Base-by-base conservation (phyloP, 2,113 vertebrate species). In the Vireo altiloquus region DNA sequence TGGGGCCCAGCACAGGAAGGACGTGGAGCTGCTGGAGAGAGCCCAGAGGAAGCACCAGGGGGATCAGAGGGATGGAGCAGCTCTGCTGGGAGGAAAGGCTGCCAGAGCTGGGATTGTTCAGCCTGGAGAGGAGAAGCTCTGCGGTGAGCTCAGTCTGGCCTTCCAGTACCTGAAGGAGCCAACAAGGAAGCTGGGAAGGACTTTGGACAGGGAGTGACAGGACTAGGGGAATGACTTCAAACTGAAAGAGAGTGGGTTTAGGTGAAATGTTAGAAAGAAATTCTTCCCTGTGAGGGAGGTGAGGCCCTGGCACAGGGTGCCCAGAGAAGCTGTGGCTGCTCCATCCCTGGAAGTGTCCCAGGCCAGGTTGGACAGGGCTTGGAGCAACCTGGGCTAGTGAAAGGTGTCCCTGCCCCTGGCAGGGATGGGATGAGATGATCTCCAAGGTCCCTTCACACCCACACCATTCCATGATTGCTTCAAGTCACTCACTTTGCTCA, bases 341-440 rank as follows among this genome's bases (percentile, higher is more conserved):
- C n/a, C n/a, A 42, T 42, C 42, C 50, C 57, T 74, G 37, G 25
- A 9, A 50, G 30, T 28, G 37, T 23, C 6, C 59, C 15, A 81
- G 33, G 15, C 44, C 76, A 65, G 37, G 12, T 1, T 88, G 76
- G 57, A 72, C 1, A 0, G 59, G 0, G 2, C 31, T 89, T 44
- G 37, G 25, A 65, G 52, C 19, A 19, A 0, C 37, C 23, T 81
- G 68, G 59, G 15, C 0, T 0, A 6, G 12, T 37, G 42, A 27
- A 8, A 81, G 12, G 37, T 74, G 52, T 52, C 7, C 22, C 44
- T 66, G 44, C 27, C 24, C 10, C 1, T 5, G 27, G 15, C 44
- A 65, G 42, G 15, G 25, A 17, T 49, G 18, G 13, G 35, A 39
- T 59, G 44, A 0, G 3, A 44, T 44, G 42, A 17, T 16, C 15